Base-by-base conservation (phyloP, 2,888 invertebrate species). In the Leptogaster cylindrica region DNA sequence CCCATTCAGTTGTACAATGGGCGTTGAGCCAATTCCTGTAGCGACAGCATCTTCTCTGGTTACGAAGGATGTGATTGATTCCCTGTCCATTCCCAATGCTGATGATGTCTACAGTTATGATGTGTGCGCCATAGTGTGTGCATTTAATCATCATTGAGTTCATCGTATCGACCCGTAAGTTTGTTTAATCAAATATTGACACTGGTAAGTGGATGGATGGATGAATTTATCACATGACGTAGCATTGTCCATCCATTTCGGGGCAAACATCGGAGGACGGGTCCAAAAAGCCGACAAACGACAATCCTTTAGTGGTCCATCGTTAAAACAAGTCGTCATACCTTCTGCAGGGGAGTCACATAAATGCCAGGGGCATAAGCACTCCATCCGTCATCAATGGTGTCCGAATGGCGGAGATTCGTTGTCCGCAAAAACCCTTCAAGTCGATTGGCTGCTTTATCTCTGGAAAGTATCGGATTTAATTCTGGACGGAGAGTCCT, bases 141-240 rank as follows among this genome's bases (percentile, higher is more conserved):
- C 58, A 39, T 58, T 58, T 58, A 58, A 58, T 58, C 58, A 58
- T 58, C 58, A 58, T 58, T 39, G 58, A 58, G 58, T 58, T 58
- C 58, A 58, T 58, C 58, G 39, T 61, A 50, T 61, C 48, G 48
- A 52, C 63, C 44, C 63, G 55, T 52, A 68, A 68, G 52, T 68
- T 65, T 68, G 41, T 52, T 51, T 68, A 66, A 33, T 25, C 70
- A 64, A 70, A 70, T 70, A 70, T 70, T 70, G 46, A 68, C 70
- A 58, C 63, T 66, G 66, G 50, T 70, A 70, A 70, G 70, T 70
- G 68, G 67, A 70, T 70, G 66, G 58, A 68, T 70, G 66, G 63
- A 68, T 68, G 65, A 68, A 58, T 58, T 41, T 55, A 52, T 52
- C 51, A 52, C 31, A 61, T 65, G 50, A 55, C 50, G 65, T 65